A percentile compares a stretch with the other conserved stretches of the same genome.
These are phyloP conservation scores for Polypterus senegalus DNA, from an alignment of 2,113 vertebrate species.

Conservation along the genomic window DNA sequence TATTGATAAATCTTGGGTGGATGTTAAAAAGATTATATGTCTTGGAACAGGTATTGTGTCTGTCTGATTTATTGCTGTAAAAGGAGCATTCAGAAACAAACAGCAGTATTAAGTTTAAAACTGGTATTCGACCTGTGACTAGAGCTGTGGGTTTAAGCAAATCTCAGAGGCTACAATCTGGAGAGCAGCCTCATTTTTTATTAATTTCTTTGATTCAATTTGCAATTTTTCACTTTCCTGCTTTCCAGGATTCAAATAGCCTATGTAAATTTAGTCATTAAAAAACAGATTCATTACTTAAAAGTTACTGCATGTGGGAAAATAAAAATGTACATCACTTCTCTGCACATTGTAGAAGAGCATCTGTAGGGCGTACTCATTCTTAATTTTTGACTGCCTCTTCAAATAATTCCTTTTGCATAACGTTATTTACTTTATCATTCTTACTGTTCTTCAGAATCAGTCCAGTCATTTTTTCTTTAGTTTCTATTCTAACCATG, in stretches of 20 bases:
- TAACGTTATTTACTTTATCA: too few relatives aligned
- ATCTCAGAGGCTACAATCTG: neutral
- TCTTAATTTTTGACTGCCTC: too few relatives aligned
- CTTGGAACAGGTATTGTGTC: too few relatives aligned
- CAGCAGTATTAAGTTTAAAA: neutral
- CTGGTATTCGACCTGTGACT: neutral
- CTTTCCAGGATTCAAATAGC: neutral
- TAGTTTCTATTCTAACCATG: too few relatives aligned
- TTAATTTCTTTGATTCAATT: conserved; percentile 12
- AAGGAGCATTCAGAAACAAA: neutral
- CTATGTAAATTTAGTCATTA: neutral
- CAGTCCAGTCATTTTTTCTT: too few relatives aligned
- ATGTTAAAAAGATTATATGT: too few relatives aligned
- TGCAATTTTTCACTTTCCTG: conserved; percentile 3
- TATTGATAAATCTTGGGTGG: too few relatives aligned
- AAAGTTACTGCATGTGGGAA: neutral
- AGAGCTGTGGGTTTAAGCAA: conserved; percentile 1
- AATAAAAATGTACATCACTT: neutral
- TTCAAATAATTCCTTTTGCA: too few relatives aligned
- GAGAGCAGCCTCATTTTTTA: conserved; percentile 6
- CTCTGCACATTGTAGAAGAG: neutral
- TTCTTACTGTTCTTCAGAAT: too few relatives aligned
- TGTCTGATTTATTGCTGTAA: too few relatives aligned
- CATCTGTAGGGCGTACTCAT: neutral
- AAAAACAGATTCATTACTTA: neutral